Percentiles rank a stretch among this genome's conserved stretches.
Evolutionary conservation across 2,888 invertebrate species (phyloP).

Genomic region (Schrankia costaestrigalis): DNA sequence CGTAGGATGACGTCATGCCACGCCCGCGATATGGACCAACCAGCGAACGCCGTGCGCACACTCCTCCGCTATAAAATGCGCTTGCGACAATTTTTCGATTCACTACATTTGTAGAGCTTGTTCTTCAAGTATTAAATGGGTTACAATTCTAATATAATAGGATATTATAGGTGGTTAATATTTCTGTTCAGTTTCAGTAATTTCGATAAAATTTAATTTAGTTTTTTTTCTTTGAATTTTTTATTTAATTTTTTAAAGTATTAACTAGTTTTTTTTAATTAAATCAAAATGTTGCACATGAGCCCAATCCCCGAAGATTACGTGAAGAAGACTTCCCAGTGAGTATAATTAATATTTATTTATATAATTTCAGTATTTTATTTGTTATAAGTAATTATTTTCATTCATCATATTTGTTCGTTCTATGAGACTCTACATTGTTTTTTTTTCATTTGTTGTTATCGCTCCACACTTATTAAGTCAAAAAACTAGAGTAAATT

Average conservation of each 20-base stretch:
- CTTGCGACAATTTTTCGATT: conserved; percentile 39
- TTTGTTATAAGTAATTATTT: no score
- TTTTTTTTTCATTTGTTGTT: no score
- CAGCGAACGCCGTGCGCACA: conserved; percentile 47
- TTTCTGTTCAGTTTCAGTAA: conserved; percentile 78
- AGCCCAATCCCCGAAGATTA: conserved; percentile 66
- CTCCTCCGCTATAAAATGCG: conserved; percentile 59
- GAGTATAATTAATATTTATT: conserved; percentile 37
- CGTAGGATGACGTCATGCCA: conserved; percentile 43
- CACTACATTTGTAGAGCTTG: conserved; percentile 21
- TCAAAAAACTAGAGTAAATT: no score
- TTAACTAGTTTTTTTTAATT: conserved; percentile 40
- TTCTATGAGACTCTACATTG: no score
- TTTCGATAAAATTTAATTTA: conserved; percentile 58
- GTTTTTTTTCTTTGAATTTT: conserved; percentile 11
- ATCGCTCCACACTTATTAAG: no score
- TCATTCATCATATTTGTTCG: no score
- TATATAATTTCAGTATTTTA: neutral
- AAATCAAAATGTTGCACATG: conserved; percentile 64
- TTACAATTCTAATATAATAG: conserved; percentile 67
- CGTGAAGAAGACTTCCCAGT: conserved; percentile 63
- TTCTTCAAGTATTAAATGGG: conserved; percentile 67
- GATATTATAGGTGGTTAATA: conserved; percentile 77
- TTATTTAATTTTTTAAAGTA: conserved; percentile 21
- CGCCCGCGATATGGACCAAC: conserved; percentile 73